Base-by-base conservation (phyloP, 2,888 invertebrate genomes). In the Tetragnatha montana region DNA sequence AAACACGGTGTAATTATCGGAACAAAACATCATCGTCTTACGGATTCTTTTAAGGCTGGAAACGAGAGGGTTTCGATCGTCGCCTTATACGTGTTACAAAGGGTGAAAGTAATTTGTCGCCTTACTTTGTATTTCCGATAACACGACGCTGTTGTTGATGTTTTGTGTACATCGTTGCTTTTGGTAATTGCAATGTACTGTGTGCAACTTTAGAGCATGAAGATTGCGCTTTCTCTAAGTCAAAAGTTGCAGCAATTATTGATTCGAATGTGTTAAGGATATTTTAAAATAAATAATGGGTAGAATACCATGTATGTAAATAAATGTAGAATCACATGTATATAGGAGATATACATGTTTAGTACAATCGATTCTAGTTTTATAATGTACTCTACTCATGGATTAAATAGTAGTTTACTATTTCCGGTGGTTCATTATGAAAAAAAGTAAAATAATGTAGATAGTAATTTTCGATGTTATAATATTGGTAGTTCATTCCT, bases 1-100 rank as follows among this genome's bases (percentile, higher is more conserved):
- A 74, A 60, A 74, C 73, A 14, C 82, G 21, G 73, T 22, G 82
- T 74, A 82, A 82, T 82, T 82, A 82, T 82, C 82, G 82, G 82
- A 82, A 82, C 50, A 50, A 73, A 82, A 82, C 50, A 8, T 49
- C 73, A 51, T 51, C 82, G 22, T 74, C 51, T 73, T 60, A 22
- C 73, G 51, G 51, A 49, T 73, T 17, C 35, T 35, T 60, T 82
- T 74, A 73, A 51, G 73, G 73, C 74, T 74, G 60, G 14, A 35
- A 35, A 35, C 35, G 35, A 35, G 35, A 60, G 60, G 12, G 10
- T 12, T 60, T 60, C 60, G 60, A 60, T 60, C 60, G 60, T 35
- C 35, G 35, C 35, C 2, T 1, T 35, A 35, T 17, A 60, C 60
- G 17, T 3, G 17, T 17, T 60, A 60, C 10, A 60, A 35, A 60